phyloP scores from a whole-genome alignment of 1,140 invertebrate genomes.

The Grapholita molesta region DNA sequence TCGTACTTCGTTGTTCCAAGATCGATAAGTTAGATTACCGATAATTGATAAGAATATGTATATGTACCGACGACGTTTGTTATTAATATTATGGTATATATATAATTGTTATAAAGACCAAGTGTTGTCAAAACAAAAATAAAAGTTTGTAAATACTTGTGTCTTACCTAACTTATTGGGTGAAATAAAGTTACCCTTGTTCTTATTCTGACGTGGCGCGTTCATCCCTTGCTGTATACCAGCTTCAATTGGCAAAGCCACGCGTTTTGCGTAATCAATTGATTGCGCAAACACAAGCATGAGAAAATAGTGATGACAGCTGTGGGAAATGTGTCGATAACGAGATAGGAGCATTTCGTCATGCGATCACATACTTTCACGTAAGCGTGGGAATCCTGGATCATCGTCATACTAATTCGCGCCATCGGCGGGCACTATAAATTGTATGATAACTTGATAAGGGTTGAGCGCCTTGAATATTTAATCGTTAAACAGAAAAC shows the following conservation, averaged over 20 bases:
- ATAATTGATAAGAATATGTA: background rate
- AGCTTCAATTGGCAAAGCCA: background rate
- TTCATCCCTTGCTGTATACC: background rate
- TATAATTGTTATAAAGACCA: no score
- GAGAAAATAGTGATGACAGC: slow-evolving; percentile 38
- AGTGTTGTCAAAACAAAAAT: no score
- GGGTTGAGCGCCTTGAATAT: background rate
- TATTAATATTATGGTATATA: no score
- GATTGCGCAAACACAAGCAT: slow-evolving; percentile 48
- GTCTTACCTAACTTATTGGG: no score
- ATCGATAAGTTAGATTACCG: background rate
- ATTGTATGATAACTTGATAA: no score
- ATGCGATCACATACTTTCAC: slow-evolving; percentile 61
- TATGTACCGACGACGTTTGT: no score
- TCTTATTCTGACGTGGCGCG: no score
- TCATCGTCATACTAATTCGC: slow-evolving; percentile 43
- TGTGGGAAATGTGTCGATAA: slow-evolving; percentile 58
- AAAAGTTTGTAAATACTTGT: no score
- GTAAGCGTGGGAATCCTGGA: slow-evolving; percentile 56
- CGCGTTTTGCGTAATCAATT: slow-evolving; percentile 19
- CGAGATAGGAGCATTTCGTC: slow-evolving; percentile 44
- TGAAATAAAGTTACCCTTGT: no score
- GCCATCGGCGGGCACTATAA: slow-evolving; percentile 30
- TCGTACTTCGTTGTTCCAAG: background rate
- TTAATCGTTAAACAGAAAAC: slow-evolving; percentile 2